phyloP scores from a whole-genome alignment of 1,140 invertebrate species.

The Atta colombica region DNA sequence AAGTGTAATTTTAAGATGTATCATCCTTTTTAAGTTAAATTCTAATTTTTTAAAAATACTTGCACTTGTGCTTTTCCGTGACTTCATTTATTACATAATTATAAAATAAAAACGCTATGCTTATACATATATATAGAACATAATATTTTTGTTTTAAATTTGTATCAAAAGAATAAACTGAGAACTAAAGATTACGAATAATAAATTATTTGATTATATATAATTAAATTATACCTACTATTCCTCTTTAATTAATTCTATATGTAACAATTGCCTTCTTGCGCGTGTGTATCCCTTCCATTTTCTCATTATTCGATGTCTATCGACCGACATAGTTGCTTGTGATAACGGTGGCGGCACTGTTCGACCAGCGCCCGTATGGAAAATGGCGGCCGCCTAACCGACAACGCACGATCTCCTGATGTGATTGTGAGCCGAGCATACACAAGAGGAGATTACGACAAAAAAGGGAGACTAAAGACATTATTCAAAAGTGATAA shows the following conservation, averaged over 20 bases:
- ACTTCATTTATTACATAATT: no score
- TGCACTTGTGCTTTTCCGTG: no score
- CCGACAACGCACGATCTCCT: slow-evolving; percentile 54
- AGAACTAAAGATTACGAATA: neutral
- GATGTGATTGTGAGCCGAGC: slow-evolving; percentile 49
- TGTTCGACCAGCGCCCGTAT: slow-evolving; percentile 74
- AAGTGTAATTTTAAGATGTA: no score
- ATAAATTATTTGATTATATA: neutral
- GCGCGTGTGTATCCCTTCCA: slow-evolving; percentile 73
- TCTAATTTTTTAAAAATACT: no score
- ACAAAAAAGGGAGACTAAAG: slow-evolving; percentile 17
- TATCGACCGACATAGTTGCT: slow-evolving; percentile 79
- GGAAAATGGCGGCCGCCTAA: slow-evolving; percentile 80
- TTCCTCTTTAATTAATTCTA: neutral
- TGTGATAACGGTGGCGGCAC: slow-evolving; percentile 37
- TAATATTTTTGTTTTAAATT: neutral
- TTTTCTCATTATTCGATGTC: slow-evolving; percentile 39
- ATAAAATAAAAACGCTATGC: neutral
- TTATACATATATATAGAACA: neutral
- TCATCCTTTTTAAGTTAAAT: no score
- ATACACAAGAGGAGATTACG: neutral
- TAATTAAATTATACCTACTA: neutral
- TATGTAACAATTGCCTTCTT: neutral
- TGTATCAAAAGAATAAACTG: neutral
- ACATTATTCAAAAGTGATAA: slow-evolving; percentile 58